These are phyloP conservation scores for Malacoctenus gilli DNA, from an alignment of 2,797 vertebrate species.

Conservation along the genomic window DNA sequence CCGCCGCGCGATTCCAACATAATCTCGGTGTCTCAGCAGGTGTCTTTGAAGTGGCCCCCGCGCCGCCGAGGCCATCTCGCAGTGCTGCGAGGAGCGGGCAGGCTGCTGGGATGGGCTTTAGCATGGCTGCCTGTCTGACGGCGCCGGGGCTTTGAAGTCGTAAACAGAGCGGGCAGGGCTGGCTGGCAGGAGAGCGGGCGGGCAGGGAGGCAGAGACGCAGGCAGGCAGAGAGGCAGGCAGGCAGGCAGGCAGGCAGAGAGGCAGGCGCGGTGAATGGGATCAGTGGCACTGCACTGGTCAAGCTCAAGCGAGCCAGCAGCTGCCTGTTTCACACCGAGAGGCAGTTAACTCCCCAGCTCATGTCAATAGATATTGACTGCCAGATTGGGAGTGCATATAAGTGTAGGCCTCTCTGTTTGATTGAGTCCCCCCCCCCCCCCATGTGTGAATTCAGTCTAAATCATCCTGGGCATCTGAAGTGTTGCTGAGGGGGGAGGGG, in stretches of 20 bases:
- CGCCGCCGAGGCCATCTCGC: slow-evolving; percentile 62
- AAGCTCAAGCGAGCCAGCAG: slow-evolving; percentile 68
- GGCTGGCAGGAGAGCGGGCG: slow-evolving; percentile 55
- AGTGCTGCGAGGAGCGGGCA: slow-evolving; percentile 50
- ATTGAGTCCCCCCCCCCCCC: slow-evolving; percentile 58
- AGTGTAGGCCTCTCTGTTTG: slow-evolving; percentile 61
- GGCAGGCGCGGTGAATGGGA: slow-evolving; percentile 68
- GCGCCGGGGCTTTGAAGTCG: slow-evolving; percentile 77
- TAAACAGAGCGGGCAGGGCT: slow-evolving; percentile 73
- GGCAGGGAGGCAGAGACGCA: slow-evolving; percentile 26
- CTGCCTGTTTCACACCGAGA: slow-evolving; percentile 72
- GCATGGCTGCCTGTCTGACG: slow-evolving; percentile 72
- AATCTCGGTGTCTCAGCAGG: slow-evolving; percentile 72
- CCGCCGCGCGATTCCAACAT: slow-evolving; percentile 55
- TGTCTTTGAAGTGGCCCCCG: slow-evolving; percentile 76
- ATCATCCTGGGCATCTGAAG: slow-evolving; percentile 62
- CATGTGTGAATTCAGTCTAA: slow-evolving; percentile 68
- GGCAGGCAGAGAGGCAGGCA: slow-evolving; percentile 48
- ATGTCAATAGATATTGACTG: slow-evolving; percentile 79
- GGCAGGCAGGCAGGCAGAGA: slow-evolving; percentile 30
- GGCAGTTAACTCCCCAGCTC: slow-evolving; percentile 68
- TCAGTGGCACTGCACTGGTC: slow-evolving; percentile 73
- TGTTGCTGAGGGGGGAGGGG: slow-evolving; percentile 20
- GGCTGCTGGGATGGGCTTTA: slow-evolving; percentile 74
- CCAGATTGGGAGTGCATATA: slow-evolving; percentile 69